A percentile compares a stretch with the other conserved stretches of the same genome.
These are phyloP conservation scores for Alectura lathami DNA, from an alignment of 2,113 vertebrate species.

Conservation along the genomic window DNA sequence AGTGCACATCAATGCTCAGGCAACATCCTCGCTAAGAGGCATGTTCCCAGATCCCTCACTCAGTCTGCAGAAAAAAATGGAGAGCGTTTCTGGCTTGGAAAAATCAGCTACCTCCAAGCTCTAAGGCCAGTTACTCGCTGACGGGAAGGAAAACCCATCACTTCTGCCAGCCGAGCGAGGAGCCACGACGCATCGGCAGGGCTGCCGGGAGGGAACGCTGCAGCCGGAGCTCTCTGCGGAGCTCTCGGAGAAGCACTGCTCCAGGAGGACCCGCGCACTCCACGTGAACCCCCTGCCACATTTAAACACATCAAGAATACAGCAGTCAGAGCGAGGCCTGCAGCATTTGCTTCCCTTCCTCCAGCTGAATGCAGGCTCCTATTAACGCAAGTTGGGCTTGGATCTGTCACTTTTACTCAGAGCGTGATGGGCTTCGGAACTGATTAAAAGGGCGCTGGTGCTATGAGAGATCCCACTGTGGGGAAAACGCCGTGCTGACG, in stretches of 20 bases:
- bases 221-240: neutral
- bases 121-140: neutral
- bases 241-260: constrained; percentile 18
- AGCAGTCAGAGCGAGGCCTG: neutral
- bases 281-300: constrained; percentile 10
- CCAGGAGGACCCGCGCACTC: constrained; percentile 13
- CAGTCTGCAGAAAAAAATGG: neutral
- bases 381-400: neutral
- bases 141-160: neutral
- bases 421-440: neutral
- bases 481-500: neutral
- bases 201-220: neutral
- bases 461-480: neutral
- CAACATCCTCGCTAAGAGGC: too few relatives aligned
- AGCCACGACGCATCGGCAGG: neutral
- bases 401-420: constrained; percentile 1
- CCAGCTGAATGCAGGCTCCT: neutral
- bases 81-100: neutral
- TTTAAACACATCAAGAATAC: neutral
- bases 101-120: neutral
- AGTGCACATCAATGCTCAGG: neutral
- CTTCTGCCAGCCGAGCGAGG: neutral
- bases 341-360: neutral
- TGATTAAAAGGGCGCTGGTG: constrained; percentile 10
- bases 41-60: neutral